A percentile compares a stretch with the other conserved stretches of the same genome.
phyloP scores from a whole-genome alignment of 2,113 vertebrate genomes.

The Dendrocopos noguchii region DNA sequence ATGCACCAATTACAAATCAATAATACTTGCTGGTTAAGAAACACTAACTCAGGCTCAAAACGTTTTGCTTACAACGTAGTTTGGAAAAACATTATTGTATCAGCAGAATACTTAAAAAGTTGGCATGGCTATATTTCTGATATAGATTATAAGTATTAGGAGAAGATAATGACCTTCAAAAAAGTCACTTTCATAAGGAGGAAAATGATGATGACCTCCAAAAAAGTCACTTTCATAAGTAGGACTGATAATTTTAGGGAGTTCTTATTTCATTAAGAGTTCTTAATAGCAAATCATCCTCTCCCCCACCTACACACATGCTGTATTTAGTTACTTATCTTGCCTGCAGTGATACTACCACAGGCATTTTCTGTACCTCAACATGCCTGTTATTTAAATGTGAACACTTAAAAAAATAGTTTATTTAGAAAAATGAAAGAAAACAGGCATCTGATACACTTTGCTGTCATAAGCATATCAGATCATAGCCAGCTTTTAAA shows the following conservation, averaged over 20 bases:
- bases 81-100: background rate
- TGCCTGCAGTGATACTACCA: conserved; percentile 37
- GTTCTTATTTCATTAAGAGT: background rate
- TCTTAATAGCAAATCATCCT: background rate
- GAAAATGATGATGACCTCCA: background rate
- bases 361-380: conserved; percentile 26
- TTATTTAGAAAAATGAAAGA: background rate
- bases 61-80: background rate
- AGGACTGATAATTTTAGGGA: background rate
- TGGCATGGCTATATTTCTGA: background rate
- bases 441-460: conserved; percentile 8
- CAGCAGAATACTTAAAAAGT: background rate
- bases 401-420: background rate
- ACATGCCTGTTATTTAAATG: background rate
- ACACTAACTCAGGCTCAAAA: background rate
- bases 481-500: background rate
- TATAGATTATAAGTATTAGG: background rate
- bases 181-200: background rate
- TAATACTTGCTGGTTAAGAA: background rate
- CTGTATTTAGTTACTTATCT: background rate
- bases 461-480: background rate
- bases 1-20: background rate
- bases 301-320: conserved; percentile 1
- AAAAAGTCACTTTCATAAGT: background rate
- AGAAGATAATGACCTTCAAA: background rate